Percentiles rank a stretch among this genome's conserved stretches.
These are phyloP conservation scores for Vultur gryphus DNA, from an alignment of 2,797 vertebrate species.

Conservation along the genomic window DNA sequence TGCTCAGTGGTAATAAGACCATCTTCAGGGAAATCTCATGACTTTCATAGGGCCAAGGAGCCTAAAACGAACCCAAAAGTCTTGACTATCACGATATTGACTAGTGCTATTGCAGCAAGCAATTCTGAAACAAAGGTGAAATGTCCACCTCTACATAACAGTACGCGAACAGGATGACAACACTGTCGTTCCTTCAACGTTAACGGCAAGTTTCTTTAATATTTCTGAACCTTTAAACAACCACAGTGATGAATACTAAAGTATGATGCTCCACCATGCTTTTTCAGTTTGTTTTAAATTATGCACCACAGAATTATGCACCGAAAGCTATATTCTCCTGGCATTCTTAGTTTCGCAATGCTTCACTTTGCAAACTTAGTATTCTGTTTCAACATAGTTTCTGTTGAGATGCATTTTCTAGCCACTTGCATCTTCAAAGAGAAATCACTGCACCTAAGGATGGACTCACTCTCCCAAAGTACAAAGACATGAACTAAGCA, in stretches of 20 bases:
- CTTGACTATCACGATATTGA: fast-evolving
- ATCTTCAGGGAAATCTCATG: neutral
- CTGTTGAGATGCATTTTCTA: neutral
- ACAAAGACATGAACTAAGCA: neutral
- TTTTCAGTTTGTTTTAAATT: neutral
- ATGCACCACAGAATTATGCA: neutral
- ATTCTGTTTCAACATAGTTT: neutral
- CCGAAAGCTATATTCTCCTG: neutral
- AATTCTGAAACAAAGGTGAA: neutral
- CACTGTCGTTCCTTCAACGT: neutral
- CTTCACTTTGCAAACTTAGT: neutral
- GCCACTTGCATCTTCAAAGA: neutral
- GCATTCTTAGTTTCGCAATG: neutral
- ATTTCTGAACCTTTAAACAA: neutral
- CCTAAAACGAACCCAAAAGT: neutral
- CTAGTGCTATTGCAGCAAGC: neutral
- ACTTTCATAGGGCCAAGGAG: neutral
- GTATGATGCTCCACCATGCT: neutral
- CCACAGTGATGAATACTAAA: neutral
- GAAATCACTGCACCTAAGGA: neutral
- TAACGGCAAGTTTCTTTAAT: neutral
- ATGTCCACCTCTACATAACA: neutral
- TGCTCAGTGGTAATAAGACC: neutral
- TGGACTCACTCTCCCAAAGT: neutral
- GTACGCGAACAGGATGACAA: neutral